phyloP scores from a whole-genome alignment of 1,140 invertebrate species.

The Venturia canescens region DNA sequence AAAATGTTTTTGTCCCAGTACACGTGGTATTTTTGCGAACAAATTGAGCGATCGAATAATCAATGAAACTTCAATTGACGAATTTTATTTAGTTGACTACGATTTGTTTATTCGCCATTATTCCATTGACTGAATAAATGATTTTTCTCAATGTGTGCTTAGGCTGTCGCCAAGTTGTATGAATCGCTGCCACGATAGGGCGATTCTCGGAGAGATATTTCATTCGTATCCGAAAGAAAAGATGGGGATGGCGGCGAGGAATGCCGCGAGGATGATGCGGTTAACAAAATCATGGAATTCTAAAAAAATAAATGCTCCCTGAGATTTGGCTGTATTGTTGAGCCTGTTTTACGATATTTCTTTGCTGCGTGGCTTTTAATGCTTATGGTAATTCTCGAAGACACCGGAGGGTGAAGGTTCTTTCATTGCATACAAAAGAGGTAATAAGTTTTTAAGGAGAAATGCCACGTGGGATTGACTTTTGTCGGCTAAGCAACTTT shows the following conservation, averaged over 20 bases:
- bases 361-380: background rate
- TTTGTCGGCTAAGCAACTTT: background rate
- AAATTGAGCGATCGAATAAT: too few species aligned
- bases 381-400: background rate
- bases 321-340: background rate
- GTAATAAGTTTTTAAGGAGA: background rate
- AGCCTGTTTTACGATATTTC: background rate
- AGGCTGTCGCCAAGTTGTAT: too few species aligned
- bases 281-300: background rate
- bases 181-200: too few species aligned
- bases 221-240: background rate
- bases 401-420: background rate
- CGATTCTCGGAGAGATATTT: too few species aligned
- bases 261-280: background rate
- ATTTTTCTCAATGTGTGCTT: too few species aligned
- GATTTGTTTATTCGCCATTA: too few species aligned
- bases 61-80: too few species aligned
- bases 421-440: background rate
- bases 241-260: background rate
- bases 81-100: too few species aligned
- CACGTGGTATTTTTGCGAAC: too few species aligned
- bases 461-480: background rate
- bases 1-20: too few species aligned
- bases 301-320: background rate
- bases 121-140: too few species aligned